Conservation (phyloP, 1,140 invertebrate species). For the Leptopilina boulardi region DNA sequence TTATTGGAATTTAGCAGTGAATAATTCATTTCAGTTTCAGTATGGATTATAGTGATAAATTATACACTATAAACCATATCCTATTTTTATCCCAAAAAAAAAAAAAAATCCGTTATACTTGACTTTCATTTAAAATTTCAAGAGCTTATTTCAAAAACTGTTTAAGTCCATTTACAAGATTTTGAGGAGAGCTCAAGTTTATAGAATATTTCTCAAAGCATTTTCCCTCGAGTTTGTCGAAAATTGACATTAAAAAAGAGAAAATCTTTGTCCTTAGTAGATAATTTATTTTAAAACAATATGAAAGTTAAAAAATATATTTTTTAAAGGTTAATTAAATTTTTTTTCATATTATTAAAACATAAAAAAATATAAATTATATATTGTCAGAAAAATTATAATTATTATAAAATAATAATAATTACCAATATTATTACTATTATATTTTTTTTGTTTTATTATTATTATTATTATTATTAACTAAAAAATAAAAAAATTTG, state of each 20-base stretch:
- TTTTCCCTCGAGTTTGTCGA: not conserved
- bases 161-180: not conserved
- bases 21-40: not conserved
- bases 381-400: no score
- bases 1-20: not conserved
- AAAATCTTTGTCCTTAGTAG: not conserved
- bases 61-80: not conserved
- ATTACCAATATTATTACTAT: no score
- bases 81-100: not conserved
- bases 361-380: no score
- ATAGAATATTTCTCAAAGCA: not conserved
- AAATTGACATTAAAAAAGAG: not conserved
- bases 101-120: not conserved
- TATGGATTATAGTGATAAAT: not conserved
- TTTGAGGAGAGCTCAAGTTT: no score
- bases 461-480: no score
- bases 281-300: no score
- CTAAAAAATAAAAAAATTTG: no score
- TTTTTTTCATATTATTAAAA: no score
- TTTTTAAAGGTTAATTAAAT: no score
- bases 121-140: constrained; percentile 20
- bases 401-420: no score
- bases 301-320: no score
- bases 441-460: no score
- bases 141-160: constrained; percentile 26